Evolutionary conservation across 30 jellyfish, hydroid and myxozoan species (phyloP).

Genomic region (Cassiopea xamachana): DNA sequence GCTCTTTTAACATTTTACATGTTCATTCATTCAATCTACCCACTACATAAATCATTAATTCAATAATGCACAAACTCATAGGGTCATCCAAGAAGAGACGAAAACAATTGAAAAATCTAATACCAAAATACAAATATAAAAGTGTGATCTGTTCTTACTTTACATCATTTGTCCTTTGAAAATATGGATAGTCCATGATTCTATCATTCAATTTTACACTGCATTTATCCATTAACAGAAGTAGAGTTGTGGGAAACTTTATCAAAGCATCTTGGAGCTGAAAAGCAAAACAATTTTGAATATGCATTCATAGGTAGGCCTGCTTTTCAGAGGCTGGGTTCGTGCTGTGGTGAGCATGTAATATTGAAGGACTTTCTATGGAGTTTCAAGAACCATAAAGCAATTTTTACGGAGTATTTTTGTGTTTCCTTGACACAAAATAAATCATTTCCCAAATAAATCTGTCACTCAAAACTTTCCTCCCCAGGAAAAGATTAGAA

Average conservation of each 20-base stretch:
- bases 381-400: too few relatives aligned
- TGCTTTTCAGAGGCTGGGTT: too few relatives aligned
- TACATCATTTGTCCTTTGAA: conserved; percentile 77
- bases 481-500: too few relatives aligned
- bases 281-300: not conserved
- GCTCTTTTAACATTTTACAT: not conserved
- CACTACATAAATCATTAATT: not conserved
- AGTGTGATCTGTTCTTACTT: conserved; percentile 9
- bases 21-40: not conserved
- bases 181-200: conserved; percentile 64
- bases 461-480: too few relatives aligned
- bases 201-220: conserved; percentile 77
- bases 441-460: too few relatives aligned
- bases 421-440: too few relatives aligned
- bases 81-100: not conserved
- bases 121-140: not conserved
- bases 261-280: conserved; percentile 93
- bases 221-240: conserved; percentile 81
- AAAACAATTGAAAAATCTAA: not conserved
- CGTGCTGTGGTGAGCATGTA: too few relatives aligned
- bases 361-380: too few relatives aligned
- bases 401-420: too few relatives aligned
- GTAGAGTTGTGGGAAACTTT: conserved; percentile 81
- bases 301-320: too few relatives aligned
- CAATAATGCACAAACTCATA: not conserved